phyloP scores from a whole-genome alignment of 1,140 invertebrate species.

The Drosophila chauvacae region DNA sequence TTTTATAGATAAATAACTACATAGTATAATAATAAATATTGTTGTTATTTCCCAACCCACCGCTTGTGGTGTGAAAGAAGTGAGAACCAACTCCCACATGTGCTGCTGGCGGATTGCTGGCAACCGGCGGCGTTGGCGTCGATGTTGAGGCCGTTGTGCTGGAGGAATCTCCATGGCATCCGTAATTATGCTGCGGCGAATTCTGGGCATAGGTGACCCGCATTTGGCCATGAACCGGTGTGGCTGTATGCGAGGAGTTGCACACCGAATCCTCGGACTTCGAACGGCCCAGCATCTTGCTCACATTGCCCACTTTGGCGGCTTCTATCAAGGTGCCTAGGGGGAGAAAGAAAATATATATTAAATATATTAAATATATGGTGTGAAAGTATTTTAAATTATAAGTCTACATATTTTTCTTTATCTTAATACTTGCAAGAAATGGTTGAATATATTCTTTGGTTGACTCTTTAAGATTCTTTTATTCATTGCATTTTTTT shows the following conservation, averaged over 20 bases:
- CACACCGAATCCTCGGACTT: slow-evolving; percentile 93
- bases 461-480: not conserved
- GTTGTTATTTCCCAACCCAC: slow-evolving; percentile 19
- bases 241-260: slow-evolving; percentile 85
- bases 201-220: slow-evolving; percentile 77
- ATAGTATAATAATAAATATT: too few species aligned
- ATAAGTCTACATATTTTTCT: not conserved
- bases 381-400: not conserved
- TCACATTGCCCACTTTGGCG: slow-evolving; percentile 91
- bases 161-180: slow-evolving; percentile 41
- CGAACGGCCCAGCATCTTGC: slow-evolving; percentile 90
- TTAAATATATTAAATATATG: not conserved
- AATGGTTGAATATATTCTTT: not conserved
- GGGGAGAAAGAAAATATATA: not conserved
- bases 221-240: slow-evolving; percentile 75
- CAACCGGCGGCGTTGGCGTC: slow-evolving; percentile 13
- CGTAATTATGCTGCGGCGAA: slow-evolving; percentile 59
- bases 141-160: slow-evolving; percentile 1
- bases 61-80: slow-evolving; percentile 78
- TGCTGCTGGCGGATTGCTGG: slow-evolving; percentile 13
- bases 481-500: not conserved
- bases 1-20: not conserved
- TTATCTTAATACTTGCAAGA: not conserved
- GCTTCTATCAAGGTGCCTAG: slow-evolving; percentile 92
- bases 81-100: slow-evolving; percentile 64